Percentiles rank a stretch among this genome's conserved stretches.
phyloP scores from a whole-genome alignment of 2,797 vertebrate species.

The Triplophysa bombifrons region DNA sequence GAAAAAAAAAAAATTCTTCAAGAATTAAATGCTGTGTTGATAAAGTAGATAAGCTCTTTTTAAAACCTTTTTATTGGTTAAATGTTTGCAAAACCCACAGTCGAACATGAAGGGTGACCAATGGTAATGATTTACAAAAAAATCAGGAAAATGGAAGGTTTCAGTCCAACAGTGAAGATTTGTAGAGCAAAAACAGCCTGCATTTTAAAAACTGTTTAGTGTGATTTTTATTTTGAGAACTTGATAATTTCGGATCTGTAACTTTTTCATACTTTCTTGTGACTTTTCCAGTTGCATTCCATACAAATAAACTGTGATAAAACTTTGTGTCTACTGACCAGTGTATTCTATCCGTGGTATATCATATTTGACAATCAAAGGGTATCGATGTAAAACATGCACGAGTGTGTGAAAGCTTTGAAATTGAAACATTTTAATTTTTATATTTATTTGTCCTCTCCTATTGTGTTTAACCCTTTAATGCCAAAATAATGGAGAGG shows the following conservation, averaged over 20 bases:
- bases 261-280: no score
- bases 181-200: not conserved
- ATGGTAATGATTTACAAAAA: no score
- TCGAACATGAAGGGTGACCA: no score
- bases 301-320: not conserved
- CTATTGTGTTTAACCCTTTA: not conserved
- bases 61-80: no score
- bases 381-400: not conserved
- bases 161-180: not conserved
- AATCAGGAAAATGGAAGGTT: no score
- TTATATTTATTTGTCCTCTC: not conserved
- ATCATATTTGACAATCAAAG: conserved; percentile 11
- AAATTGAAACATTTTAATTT: not conserved
- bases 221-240: not conserved
- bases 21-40: no score
- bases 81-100: no score
- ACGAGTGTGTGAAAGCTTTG: not conserved
- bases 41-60: no score
- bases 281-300: not conserved
- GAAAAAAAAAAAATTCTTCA: no score
- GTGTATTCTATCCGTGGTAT: not conserved
- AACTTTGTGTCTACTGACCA: not conserved
- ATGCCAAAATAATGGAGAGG: not conserved
- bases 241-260: no score
- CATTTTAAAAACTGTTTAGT: no score